A percentile compares a stretch with the other conserved stretches of the same genome.
Conservation (phyloP, 2,797 vertebrate genomes). For the Enteromius thamalakanensis region DNA sequence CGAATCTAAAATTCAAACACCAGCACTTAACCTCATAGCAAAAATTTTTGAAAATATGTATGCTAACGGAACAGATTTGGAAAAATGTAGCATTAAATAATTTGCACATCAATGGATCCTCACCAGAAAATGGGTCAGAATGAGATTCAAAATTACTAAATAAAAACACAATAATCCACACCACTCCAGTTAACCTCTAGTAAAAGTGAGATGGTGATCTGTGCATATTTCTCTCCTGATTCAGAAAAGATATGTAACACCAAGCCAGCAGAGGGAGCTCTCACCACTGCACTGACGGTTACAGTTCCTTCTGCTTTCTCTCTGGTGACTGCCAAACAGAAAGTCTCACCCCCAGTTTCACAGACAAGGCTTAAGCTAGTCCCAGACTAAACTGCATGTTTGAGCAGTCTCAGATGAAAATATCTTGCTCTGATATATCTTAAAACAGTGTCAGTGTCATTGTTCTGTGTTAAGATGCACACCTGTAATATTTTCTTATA, state of each 20-base stretch:
- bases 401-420: too few relatives aligned
- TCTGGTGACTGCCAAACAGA: too few relatives aligned
- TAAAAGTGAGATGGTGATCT: not conserved
- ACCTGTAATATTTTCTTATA: too few relatives aligned
- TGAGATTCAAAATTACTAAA: not conserved
- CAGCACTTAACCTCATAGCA: not conserved
- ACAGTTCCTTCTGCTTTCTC: too few relatives aligned
- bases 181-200: not conserved
- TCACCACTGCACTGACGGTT: too few relatives aligned
- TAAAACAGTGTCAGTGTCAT: too few relatives aligned
- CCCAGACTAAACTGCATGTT: too few relatives aligned
- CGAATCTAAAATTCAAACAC: slow-evolving; percentile 77
- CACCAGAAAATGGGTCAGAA: not conserved
- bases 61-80: not conserved
- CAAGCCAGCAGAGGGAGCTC: too few relatives aligned
- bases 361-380: too few relatives aligned
- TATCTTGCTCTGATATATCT: too few relatives aligned
- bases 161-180: not conserved
- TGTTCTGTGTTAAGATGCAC: too few relatives aligned
- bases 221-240: not conserved
- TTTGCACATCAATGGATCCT: not conserved
- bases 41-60: not conserved
- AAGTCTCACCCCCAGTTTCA: too few relatives aligned
- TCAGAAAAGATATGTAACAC: not conserved
- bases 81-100: not conserved